phyloP scores from a whole-genome alignment of 2,113 vertebrate species.

The Plecotus auritus region DNA sequence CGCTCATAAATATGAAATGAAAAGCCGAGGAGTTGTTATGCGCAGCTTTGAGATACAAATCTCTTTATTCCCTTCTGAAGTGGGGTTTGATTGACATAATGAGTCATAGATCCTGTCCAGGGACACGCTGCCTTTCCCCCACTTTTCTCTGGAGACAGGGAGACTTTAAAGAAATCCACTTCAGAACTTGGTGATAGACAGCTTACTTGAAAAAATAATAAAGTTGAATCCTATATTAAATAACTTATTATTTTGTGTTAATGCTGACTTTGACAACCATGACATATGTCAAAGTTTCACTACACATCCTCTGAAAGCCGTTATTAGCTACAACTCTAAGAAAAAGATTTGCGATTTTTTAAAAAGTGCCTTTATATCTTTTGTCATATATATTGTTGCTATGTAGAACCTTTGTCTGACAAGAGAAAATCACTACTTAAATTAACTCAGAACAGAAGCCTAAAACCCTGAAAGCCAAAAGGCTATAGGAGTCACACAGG shows the following conservation, averaged over 20 bases:
- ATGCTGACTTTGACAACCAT: conserved; percentile 72
- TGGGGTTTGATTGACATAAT: conserved; percentile 90
- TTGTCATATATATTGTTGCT: background rate
- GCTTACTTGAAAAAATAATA: conserved; percentile 76
- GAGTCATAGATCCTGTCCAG: conserved; percentile 90
- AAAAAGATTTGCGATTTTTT: conserved; percentile 42
- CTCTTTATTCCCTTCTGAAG: conserved; percentile 91
- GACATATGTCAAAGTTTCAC: conserved; percentile 73
- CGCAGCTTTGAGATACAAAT: conserved; percentile 89
- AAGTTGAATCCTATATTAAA: conserved; percentile 78
- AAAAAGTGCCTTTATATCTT: background rate
- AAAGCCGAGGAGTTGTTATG: conserved; percentile 87
- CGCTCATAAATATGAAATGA: conserved; percentile 91
- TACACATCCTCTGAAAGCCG: conserved; percentile 58
- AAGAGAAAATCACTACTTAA: conserved; percentile 13
- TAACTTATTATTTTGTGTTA: conserved; percentile 80
- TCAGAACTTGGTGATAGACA: conserved; percentile 86
- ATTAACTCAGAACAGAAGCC: conserved; percentile 29
- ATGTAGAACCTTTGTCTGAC: background rate
- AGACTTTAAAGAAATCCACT: conserved; percentile 88
- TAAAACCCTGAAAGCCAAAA: background rate
- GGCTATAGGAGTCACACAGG: background rate
- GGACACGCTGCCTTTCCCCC: conserved; percentile 85
- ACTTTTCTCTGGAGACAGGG: conserved; percentile 84
- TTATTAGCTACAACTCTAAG: conserved; percentile 34